A percentile compares a stretch with the other conserved stretches of the same genome.
These are phyloP conservation scores for cattle (Bos taurus) DNA, from an alignment of 2,113 vertebrate species.

Conservation along the genomic window DNA sequence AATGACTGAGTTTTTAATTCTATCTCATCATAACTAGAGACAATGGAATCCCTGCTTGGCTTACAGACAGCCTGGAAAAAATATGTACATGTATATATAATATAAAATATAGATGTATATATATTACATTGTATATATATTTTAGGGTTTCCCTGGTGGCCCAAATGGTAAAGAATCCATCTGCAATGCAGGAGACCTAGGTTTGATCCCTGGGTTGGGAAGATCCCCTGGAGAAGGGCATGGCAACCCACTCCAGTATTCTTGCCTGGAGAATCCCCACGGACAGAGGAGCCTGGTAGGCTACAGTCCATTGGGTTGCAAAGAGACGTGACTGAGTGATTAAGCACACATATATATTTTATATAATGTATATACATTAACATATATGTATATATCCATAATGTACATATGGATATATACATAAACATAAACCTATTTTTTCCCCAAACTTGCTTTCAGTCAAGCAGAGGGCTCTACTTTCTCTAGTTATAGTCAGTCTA, in stretches of 20 bases:
- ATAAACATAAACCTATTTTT: not conserved
- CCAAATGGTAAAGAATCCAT: not conserved
- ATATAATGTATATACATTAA: not conserved
- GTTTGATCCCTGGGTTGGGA: not conserved
- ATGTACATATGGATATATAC: not conserved
- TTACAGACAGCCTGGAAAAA: not conserved
- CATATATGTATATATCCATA: not conserved
- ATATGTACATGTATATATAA: not conserved
- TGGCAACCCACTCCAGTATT: not conserved
- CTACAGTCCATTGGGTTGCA: not conserved
- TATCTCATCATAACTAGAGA: not conserved
- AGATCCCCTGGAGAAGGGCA: not conserved
- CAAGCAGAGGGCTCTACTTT: not conserved
- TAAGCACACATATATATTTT: not conserved
- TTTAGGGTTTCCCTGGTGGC: not conserved
- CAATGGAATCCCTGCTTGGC: not conserved
- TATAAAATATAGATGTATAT: not conserved
- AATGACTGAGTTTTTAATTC: not conserved
- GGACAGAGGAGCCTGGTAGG: not conserved
- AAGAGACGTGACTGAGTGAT: not conserved
- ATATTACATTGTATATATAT: not conserved
- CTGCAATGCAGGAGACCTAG: not conserved
- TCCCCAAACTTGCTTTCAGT: not conserved
- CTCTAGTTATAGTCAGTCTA: not conserved
- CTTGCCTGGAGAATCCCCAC: not conserved